Percentiles rank a stretch among this genome's conserved stretches.
Conservation (phyloP, 2,113 vertebrate genomes). For the Riparia riparia region DNA sequence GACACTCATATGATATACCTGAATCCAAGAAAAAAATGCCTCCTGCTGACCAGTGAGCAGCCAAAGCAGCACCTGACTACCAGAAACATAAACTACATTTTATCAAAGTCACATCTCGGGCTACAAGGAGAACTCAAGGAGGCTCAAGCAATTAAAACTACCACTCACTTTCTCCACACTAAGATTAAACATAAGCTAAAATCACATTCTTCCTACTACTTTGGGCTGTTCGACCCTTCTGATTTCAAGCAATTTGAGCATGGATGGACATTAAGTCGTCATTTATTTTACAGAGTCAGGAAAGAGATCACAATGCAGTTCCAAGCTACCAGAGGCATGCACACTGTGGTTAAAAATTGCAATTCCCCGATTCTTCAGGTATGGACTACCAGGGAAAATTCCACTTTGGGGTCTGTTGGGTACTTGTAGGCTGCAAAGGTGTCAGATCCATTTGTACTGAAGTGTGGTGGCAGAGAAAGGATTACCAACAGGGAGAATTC, state of each 20-base stretch:
- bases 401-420: neutral
- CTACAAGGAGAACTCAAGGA: conserved; percentile 46
- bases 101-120: conserved; percentile 10
- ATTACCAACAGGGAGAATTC: neutral
- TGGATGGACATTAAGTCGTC: neutral
- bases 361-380: neutral
- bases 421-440: neutral
- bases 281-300: conserved; percentile 4
- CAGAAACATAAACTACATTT: neutral
- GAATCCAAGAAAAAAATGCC: neutral
- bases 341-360: neutral
- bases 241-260: neutral
- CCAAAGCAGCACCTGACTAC: neutral
- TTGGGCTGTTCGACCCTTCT: neutral
- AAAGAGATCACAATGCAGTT: neutral
- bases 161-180: neutral
- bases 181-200: conserved; percentile 31
- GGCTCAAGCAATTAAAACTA: conserved; percentile 19
- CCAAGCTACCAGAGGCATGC: neutral
- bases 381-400: neutral
- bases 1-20: neutral
- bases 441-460: neutral
- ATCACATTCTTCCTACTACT: neutral
- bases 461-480: neutral
- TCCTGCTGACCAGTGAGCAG: neutral